These are phyloP conservation scores for Eupsilia transversa DNA, from an alignment of 2,888 invertebrate species.

Conservation along the genomic window DNA sequence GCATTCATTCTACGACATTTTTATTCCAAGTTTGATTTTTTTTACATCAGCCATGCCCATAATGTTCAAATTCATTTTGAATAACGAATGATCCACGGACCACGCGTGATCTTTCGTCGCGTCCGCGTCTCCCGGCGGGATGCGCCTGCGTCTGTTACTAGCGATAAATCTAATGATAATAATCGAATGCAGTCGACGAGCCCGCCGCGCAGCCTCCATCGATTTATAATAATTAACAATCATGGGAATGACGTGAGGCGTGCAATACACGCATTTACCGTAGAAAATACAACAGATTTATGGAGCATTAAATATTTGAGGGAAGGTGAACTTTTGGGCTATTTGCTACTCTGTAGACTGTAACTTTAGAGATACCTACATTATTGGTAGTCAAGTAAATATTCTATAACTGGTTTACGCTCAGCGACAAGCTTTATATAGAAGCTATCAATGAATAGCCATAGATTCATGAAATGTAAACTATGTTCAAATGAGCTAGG, in stretches of 20 bases:
- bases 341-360: slow-evolving; percentile 28
- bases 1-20: not conserved
- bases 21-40: slow-evolving; percentile 7
- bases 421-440: slow-evolving; percentile 2
- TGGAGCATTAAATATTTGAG: slow-evolving; percentile 60
- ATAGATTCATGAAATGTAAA: slow-evolving; percentile 6
- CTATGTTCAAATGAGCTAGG: slow-evolving; percentile 1
- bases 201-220: slow-evolving; percentile 72
- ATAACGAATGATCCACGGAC: slow-evolving; percentile 41
- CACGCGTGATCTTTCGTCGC: slow-evolving; percentile 56
- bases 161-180: slow-evolving; percentile 86
- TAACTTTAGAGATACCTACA: not conserved
- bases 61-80: slow-evolving; percentile 38
- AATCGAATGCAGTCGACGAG: slow-evolving; percentile 80
- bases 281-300: slow-evolving; percentile 65
- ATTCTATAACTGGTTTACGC: slow-evolving; percentile 13
- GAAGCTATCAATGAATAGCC: slow-evolving; percentile 7
- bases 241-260: slow-evolving; percentile 82
- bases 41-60: slow-evolving; percentile 6
- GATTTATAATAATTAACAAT: slow-evolving; percentile 86
- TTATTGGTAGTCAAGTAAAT: not conserved
- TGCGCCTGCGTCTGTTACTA: slow-evolving; percentile 63
- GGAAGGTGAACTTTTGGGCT: slow-evolving; percentile 44
- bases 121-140: slow-evolving; percentile 49
- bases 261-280: slow-evolving; percentile 78